Conservation (phyloP, 2,113 vertebrate genomes). For the Austrofundulus limnaeus region DNA sequence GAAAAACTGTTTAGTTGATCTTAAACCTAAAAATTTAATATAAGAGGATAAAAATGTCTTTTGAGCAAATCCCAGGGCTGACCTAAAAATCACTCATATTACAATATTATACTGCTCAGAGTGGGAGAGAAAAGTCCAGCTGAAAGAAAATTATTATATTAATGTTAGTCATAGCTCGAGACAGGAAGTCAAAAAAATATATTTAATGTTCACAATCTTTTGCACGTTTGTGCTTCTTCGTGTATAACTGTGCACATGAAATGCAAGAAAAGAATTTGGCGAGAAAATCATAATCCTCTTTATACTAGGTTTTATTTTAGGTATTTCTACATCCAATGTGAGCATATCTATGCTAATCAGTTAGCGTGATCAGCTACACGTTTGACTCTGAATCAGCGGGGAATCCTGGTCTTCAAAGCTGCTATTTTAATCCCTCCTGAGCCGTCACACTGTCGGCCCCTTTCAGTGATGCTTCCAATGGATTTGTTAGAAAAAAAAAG, state of each 20-base stretch:
- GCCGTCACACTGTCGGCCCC: constrained; percentile 43
- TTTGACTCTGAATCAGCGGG: constrained; percentile 60
- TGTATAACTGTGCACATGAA: neutral
- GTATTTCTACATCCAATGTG: neutral
- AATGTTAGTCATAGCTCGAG: too few relatives aligned
- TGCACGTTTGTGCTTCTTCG: neutral
- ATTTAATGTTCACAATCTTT: too few relatives aligned
- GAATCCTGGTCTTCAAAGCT: constrained; percentile 66
- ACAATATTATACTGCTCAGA: neutral
- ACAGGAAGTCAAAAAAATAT: too few relatives aligned
- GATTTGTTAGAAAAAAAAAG: constrained; percentile 53
- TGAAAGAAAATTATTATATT: too few relatives aligned
- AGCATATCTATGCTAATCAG: constrained; percentile 61
- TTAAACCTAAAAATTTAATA: neutral
- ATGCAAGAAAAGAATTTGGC: neutral
- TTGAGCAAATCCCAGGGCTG: constrained; percentile 5
- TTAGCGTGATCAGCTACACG: constrained; percentile 40
- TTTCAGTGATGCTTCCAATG: constrained; percentile 50
- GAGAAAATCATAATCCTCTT: neutral
- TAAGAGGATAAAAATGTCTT: constrained; percentile 3
- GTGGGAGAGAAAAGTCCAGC: neutral
- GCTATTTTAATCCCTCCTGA: constrained; percentile 71
- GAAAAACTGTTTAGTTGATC: constrained; percentile 13
- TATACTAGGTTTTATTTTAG: neutral
- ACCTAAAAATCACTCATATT: constrained; percentile 24